Conservation (phyloP, 2,113 vertebrate genomes). For the Gymnorhina tibicen region DNA sequence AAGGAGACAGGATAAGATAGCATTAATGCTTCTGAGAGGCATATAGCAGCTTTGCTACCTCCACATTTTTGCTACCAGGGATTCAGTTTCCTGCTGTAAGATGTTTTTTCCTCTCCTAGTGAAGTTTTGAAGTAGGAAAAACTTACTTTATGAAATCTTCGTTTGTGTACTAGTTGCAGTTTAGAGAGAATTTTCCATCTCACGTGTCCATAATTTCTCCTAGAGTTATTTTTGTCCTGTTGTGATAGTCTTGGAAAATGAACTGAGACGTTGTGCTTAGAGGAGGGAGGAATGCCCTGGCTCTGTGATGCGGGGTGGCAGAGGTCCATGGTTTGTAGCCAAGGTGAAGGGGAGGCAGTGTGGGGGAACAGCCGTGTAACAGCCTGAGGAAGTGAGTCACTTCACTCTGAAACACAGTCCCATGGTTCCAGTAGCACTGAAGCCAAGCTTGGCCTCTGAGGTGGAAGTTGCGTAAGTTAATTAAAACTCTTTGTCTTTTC, state of each 20-base stretch:
- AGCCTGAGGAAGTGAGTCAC: slow-evolving; percentile 65
- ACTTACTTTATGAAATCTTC: not conserved
- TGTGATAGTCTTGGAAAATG: slow-evolving; percentile 26
- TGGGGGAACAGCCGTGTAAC: slow-evolving; percentile 2
- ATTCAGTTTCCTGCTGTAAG: not conserved
- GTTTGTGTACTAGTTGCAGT: not conserved
- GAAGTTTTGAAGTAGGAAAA: slow-evolving; percentile 6
- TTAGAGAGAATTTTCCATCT: slow-evolving; percentile 39
- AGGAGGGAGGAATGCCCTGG: slow-evolving; percentile 37
- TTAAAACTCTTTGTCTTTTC: slow-evolving; percentile 34
- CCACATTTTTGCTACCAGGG: not conserved
- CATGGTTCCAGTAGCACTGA: not conserved
- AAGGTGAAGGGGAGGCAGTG: not conserved
- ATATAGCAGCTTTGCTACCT: not conserved
- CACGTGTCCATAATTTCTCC: not conserved
- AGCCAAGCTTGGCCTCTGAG: slow-evolving; percentile 7
- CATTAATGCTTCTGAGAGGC: not conserved
- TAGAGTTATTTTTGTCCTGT: slow-evolving; percentile 17
- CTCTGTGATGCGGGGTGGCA: not conserved
- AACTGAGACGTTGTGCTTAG: not conserved
- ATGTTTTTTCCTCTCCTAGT: not conserved
- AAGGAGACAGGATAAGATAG: not conserved
- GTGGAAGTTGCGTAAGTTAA: slow-evolving; percentile 44
- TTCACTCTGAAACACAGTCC: not conserved
- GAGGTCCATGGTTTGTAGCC: slow-evolving; percentile 12